These are phyloP conservation scores for Aethes cnicana DNA, from an alignment of 2,888 invertebrate genomes.

Conservation along the genomic window DNA sequence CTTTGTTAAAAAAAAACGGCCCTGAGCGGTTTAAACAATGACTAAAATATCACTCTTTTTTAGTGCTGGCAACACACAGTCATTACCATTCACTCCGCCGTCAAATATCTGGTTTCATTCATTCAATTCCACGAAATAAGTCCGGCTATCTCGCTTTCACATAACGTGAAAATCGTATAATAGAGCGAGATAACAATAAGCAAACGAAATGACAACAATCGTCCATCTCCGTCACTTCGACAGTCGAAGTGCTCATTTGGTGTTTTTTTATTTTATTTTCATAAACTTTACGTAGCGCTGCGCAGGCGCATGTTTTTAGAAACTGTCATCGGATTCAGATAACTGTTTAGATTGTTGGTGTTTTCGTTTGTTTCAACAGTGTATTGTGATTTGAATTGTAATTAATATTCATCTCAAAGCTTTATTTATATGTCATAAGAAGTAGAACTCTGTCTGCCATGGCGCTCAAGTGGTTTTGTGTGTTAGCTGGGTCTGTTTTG, in stretches of 20 bases:
- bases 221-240: not conserved
- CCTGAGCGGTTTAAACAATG: too few relatives aligned
- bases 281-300: conserved; percentile 2
- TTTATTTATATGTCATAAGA: conserved; percentile 37
- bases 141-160: conserved; percentile 4
- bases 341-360: conserved; percentile 6
- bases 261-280: conserved; percentile 17
- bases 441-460: conserved; percentile 51
- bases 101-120: not conserved
- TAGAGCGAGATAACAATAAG: conserved; percentile 15
- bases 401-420: conserved; percentile 33
- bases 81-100: not conserved
- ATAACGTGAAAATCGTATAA: not conserved
- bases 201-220: conserved; percentile 14
- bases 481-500: conserved; percentile 51
- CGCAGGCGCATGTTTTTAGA: conserved; percentile 19
- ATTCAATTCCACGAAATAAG: too few relatives aligned
- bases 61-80: conserved; percentile 9
- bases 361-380: conserved; percentile 1
- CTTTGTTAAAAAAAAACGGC: too few relatives aligned
- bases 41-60: not conserved
- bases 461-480: conserved; percentile 62
- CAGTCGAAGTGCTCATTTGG: too few relatives aligned
- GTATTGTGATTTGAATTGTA: conserved; percentile 2
- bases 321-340: conserved; percentile 5